These are phyloP conservation scores for Erpetoichthys calabaricus DNA, from an alignment of 2,797 vertebrate genomes.

Conservation along the genomic window DNA sequence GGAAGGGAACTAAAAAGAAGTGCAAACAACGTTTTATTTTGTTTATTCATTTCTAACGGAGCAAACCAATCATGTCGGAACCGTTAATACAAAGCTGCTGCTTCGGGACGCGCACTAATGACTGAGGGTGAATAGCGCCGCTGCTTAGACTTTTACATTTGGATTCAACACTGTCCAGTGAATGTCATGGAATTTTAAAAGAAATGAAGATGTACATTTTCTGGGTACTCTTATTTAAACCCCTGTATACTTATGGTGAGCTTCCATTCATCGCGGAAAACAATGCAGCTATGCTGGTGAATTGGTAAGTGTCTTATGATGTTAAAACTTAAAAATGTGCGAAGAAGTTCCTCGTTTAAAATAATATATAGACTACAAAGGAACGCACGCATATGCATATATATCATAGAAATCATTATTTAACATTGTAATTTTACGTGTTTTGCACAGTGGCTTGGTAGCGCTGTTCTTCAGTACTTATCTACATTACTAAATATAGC, in stretches of 20 bases:
- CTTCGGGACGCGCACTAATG: conserved; percentile 27
- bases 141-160: conserved; percentile 23
- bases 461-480: too few relatives aligned
- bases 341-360: too few relatives aligned
- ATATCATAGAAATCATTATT: too few relatives aligned
- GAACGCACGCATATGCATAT: too few relatives aligned
- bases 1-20: conserved; percentile 15
- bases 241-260: conserved; percentile 65
- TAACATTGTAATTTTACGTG: too few relatives aligned
- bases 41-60: too few relatives aligned
- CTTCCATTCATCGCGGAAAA: conserved; percentile 83
- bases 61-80: too few relatives aligned
- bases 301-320: conserved; percentile 67
- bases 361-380: too few relatives aligned
- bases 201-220: conserved; percentile 50
- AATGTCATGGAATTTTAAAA: conserved; percentile 29
- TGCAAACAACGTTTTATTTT: conserved; percentile 5
- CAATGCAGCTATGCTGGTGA: conserved; percentile 79
- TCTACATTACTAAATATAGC: neutral
- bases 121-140: conserved; percentile 19
- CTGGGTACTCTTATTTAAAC: conserved; percentile 66
- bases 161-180: conserved; percentile 26
- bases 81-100: conserved; percentile 13
- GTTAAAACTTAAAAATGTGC: neutral
- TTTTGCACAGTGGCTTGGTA: too few relatives aligned